Conservation (phyloP, 2,113 vertebrate species). For the Mus pahari region DNA sequence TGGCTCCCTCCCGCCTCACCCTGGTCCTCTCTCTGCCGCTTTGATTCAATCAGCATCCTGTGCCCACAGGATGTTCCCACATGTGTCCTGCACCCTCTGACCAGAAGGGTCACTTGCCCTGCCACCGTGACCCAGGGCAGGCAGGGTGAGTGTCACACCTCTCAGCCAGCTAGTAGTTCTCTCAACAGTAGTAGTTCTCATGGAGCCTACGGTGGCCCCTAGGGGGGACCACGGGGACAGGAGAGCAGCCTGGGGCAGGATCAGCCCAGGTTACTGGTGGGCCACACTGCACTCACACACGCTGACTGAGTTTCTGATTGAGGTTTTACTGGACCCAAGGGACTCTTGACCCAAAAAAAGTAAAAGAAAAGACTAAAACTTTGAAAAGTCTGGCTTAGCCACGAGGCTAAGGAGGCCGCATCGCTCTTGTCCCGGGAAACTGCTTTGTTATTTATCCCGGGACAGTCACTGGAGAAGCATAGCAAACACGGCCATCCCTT, state of each 20-base stretch:
- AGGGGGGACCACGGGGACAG: neutral
- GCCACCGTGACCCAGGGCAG: neutral
- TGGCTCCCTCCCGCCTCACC: no score
- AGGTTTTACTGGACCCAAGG: neutral
- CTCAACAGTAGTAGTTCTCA: no score
- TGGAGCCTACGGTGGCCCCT: neutral
- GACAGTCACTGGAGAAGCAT: neutral
- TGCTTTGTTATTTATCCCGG: rapidly evolving
- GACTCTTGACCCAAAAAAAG: no score
- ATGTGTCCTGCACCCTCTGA: neutral
- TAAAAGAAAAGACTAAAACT: neutral
- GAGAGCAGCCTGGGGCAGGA: rapidly evolving
- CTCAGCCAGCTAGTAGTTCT: neutral
- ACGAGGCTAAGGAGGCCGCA: neutral
- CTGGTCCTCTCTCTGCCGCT: neutral
- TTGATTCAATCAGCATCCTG: neutral
- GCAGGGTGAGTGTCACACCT: neutral
- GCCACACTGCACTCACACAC: rapidly evolving
- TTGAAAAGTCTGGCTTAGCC: neutral
- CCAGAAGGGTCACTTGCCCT: neutral
- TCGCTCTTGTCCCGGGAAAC: neutral
- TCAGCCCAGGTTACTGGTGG: neutral
- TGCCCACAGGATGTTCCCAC: no score
- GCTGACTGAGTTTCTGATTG: neutral
- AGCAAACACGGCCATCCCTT: neutral